Conservation (phyloP, 2,797 vertebrate genomes). For the Huso huso region DNA sequence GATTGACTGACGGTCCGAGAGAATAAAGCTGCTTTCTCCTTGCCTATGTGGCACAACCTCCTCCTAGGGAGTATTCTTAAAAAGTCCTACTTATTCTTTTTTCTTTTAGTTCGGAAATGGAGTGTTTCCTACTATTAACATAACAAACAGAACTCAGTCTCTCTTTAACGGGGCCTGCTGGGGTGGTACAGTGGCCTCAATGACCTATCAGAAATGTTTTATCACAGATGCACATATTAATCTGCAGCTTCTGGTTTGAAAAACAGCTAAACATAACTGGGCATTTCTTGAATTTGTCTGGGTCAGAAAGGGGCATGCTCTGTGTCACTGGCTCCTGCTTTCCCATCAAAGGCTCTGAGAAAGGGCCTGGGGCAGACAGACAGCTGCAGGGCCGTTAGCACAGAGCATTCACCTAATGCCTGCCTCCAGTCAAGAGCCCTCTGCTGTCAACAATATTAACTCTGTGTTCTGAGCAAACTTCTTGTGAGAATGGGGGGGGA, state of each 20-base stretch:
- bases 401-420: slow-evolving; percentile 25
- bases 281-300: slow-evolving; percentile 74
- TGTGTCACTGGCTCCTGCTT: slow-evolving; percentile 52
- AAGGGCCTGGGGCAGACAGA: too few species aligned
- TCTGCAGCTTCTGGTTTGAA: slow-evolving; percentile 52
- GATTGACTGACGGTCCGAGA: too few species aligned
- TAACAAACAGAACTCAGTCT: slow-evolving; percentile 44
- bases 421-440: slow-evolving; percentile 60
- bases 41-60: too few species aligned
- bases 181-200: slow-evolving; percentile 49
- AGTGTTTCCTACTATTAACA: slow-evolving; percentile 55
- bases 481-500: slow-evolving; percentile 38
- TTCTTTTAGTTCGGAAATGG: too few species aligned
- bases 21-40: too few species aligned
- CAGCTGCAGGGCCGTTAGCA: slow-evolving; percentile 17
- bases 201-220: slow-evolving; percentile 42
- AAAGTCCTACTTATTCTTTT: too few species aligned
- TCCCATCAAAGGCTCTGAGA: slow-evolving; percentile 26
- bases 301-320: slow-evolving; percentile 74
- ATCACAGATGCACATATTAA: slow-evolving; percentile 53
- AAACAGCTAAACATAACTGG: slow-evolving; percentile 56
- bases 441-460: slow-evolving; percentile 76
- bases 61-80: too few species aligned
- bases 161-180: slow-evolving; percentile 35
- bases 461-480: slow-evolving; percentile 57